phyloP scores from a whole-genome alignment of 2,888 invertebrate species.

The Mythimna ferrago region DNA sequence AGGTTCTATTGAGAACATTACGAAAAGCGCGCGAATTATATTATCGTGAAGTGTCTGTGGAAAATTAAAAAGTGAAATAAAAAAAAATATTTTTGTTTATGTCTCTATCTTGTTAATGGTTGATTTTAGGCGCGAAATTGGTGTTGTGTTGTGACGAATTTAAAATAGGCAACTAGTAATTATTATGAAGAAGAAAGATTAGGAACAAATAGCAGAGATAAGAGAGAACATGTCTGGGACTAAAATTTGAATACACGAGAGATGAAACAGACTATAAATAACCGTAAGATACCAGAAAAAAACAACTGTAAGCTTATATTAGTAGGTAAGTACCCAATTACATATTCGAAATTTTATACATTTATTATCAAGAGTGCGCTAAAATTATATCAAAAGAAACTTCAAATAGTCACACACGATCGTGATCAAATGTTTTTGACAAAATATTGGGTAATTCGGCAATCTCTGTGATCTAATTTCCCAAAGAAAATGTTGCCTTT shows the following conservation, averaged over 20 bases:
- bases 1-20: slow-evolving; percentile 58
- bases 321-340: slow-evolving; percentile 40
- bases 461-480: slow-evolving; percentile 47
- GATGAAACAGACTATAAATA: slow-evolving; percentile 79
- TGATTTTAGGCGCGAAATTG: slow-evolving; percentile 6
- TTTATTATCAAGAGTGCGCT: neutral
- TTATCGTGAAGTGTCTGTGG: slow-evolving; percentile 64
- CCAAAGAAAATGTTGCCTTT: slow-evolving; percentile 53
- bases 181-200: slow-evolving; percentile 55
- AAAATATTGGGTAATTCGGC: neutral
- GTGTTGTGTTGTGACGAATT: slow-evolving; percentile 51
- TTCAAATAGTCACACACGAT: neutral
- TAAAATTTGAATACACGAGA: slow-evolving; percentile 79
- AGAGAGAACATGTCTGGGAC: slow-evolving; percentile 74
- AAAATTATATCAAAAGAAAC: slow-evolving; percentile 24
- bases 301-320: slow-evolving; percentile 54
- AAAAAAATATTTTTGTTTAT: slow-evolving; percentile 22
- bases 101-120: neutral
- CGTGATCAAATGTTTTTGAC: slow-evolving; percentile 4
- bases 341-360: neutral
- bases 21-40: slow-evolving; percentile 82
- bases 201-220: slow-evolving; percentile 79
- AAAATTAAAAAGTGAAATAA: slow-evolving; percentile 45
- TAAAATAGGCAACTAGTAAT: slow-evolving; percentile 23
- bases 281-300: slow-evolving; percentile 68